These are phyloP conservation scores for Alaudala cheleensis DNA, from an alignment of 2,113 vertebrate species.

Conservation along the genomic window DNA sequence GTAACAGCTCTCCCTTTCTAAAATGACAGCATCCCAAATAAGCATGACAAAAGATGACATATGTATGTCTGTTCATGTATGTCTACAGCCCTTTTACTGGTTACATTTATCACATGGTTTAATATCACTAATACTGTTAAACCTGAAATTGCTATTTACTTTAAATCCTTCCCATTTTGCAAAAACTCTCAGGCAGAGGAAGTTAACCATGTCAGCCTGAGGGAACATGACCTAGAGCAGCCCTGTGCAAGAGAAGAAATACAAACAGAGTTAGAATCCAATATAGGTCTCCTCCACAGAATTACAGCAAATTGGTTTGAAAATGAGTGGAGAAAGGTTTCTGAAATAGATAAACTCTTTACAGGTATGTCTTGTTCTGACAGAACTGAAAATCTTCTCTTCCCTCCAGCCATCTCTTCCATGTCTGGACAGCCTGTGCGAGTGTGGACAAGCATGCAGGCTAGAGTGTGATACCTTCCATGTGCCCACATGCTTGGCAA, in stretches of 20 bases:
- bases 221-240: neutral
- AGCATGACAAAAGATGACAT: neutral
- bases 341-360: neutral
- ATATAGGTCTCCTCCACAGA: accelerated
- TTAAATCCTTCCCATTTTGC: neutral
- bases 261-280: neutral
- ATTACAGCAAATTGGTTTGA: neutral
- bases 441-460: neutral
- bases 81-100: neutral
- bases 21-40: neutral
- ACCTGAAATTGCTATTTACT: neutral
- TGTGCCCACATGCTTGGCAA: neutral
- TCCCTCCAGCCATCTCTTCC: neutral
- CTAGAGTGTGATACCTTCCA: neutral
- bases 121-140: neutral
- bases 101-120: neutral
- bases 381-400: neutral
- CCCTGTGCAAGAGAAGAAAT: neutral
- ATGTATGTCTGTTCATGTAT: neutral
- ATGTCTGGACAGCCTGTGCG: neutral
- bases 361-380: neutral
- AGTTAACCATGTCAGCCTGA: neutral
- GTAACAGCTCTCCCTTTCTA: neutral
- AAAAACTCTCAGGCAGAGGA: neutral
- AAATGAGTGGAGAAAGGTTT: neutral